Conservation (phyloP, 2,797 vertebrate species). For the Carcharodon carcharias region DNA sequence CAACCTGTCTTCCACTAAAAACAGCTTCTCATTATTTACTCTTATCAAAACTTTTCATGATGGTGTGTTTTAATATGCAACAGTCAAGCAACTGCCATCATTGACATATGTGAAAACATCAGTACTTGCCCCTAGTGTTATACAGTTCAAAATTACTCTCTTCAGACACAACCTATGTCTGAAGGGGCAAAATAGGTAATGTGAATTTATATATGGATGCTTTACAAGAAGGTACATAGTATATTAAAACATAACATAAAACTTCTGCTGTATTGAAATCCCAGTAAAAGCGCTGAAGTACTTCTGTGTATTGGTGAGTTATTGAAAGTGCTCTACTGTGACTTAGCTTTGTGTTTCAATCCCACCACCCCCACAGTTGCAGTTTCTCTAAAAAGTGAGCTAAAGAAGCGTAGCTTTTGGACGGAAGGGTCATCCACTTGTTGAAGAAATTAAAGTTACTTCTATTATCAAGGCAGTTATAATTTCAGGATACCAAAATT, state of each 20-base stretch:
- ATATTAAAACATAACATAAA: background rate
- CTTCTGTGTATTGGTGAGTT: background rate
- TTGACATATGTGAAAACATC: background rate
- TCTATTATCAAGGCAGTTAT: background rate
- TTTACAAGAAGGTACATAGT: background rate
- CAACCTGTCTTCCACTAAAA: background rate
- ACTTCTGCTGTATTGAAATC: background rate
- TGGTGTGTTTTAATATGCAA: background rate
- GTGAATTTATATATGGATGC: background rate
- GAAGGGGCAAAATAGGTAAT: background rate
- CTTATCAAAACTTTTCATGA: background rate
- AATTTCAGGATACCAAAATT: background rate
- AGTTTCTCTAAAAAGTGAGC: background rate
- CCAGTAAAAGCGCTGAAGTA: background rate
- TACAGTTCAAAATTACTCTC: no score
- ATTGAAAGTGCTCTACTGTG: background rate
- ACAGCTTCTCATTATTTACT: background rate
- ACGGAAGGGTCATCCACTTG: background rate
- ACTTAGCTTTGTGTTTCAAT: background rate
- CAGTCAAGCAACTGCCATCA: background rate
- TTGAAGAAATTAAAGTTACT: background rate
- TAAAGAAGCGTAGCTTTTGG: background rate
- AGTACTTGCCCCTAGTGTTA: background rate
- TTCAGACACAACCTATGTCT: background rate
- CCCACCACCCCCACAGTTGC: background rate